phyloP scores from a whole-genome alignment of 1,140 invertebrate genomes.

The Oedothorax gibbosus region DNA sequence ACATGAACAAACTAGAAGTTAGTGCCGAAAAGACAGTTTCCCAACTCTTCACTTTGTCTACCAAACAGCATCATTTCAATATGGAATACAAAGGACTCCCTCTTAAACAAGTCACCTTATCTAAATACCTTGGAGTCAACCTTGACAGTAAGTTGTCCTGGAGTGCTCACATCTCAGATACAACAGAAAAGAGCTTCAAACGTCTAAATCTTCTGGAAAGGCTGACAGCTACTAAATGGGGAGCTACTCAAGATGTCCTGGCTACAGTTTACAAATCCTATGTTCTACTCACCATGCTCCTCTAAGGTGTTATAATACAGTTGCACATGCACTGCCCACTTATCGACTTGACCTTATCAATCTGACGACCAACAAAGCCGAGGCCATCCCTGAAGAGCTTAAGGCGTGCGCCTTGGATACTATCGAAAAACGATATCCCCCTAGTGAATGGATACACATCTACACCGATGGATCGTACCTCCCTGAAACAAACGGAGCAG shows the following conservation, averaged over 20 bases:
- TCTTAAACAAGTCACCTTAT: neutral
- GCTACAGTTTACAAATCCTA: slow-evolving; percentile 9
- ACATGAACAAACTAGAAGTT: neutral
- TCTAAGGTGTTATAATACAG: neutral
- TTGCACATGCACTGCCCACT: neutral
- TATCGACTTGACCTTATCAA: neutral
- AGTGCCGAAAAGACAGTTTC: neutral
- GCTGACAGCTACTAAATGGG: neutral
- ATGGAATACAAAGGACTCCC: neutral
- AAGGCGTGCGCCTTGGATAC: neutral
- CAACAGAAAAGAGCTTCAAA: neutral
- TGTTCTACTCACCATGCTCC: no score
- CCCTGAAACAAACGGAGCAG: no score
- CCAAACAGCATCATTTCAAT: neutral
- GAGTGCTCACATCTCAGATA: neutral
- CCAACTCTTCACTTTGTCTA: neutral
- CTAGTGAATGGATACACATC: neutral
- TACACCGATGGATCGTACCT: neutral
- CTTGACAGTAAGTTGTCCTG: neutral
- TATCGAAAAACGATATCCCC: neutral
- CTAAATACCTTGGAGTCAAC: slow-evolving; percentile 6
- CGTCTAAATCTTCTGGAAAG: neutral
- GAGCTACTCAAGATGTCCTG: slow-evolving; percentile 18
- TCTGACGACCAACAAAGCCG: neutral
- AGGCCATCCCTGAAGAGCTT: neutral